Evolutionary conservation across 1,140 invertebrate species (phyloP), one percentile per base, ranked within the genome.

Genomic region (Scaptomyza graminum): DNA sequence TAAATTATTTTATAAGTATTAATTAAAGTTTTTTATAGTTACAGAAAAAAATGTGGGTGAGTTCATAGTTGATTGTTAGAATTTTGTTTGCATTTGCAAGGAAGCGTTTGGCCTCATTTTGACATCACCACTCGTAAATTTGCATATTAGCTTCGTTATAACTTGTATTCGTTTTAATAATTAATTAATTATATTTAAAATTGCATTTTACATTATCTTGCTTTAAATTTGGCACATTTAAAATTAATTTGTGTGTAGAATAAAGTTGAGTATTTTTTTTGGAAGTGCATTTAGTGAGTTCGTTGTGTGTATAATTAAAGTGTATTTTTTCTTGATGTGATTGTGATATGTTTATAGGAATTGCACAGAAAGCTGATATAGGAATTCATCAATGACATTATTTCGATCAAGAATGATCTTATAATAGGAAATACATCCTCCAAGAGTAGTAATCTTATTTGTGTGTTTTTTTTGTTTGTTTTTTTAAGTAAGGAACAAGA

Each of bases 61-160:
- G 69, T 55, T 71, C 37, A 57, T 54, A 57, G 55, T 49, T 46
- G 46, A 54, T 46, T 57, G 28, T 31, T 5, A 6, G 28, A 8
- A 2, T 34, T 34, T 34, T 34, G 6, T 34, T 50, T 41, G 51
- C 51, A 34, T 75, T 64, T 62, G 56, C 61, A 85, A 68, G 76
- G 83, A 88, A 88, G 83, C 83, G 76, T 88, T 88, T 88, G 83
- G 83, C 83, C 83, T 88, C 83, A 83, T 79, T 83, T 76, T 70
- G 61, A 83, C 88, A 88, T 88, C 83, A 88, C 84, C 83, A 83
- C 79, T 70, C 76, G 79, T 88, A 68, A 59, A 79, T 59, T 88
- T 88, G 79, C 72, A 76, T 83, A 55, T 71, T 87, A 83, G 83
- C 83, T 88, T 87, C 79, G 46, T 87, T 87, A 64, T 49, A 60